A percentile compares a stretch with the other conserved stretches of the same genome.
phyloP scores from a whole-genome alignment of 2,888 invertebrate genomes.

The Blera fallax region DNA sequence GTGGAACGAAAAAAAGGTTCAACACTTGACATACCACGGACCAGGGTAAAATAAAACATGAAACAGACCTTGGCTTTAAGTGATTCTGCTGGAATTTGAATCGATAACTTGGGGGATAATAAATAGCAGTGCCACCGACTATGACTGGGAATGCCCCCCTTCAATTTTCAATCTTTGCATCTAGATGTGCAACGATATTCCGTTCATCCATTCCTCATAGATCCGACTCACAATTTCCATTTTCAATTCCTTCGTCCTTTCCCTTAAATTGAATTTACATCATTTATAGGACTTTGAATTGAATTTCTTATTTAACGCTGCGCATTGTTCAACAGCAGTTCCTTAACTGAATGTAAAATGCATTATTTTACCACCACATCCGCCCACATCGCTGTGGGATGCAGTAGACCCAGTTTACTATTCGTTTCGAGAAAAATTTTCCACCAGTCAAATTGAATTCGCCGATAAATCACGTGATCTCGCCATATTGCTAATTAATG shows the following conservation, averaged over 20 bases:
- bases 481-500: constrained; percentile 56
- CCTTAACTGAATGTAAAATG: constrained; percentile 17
- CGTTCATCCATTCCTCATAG: too few species aligned
- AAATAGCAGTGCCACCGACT: too few species aligned
- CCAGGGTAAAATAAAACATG: too few species aligned
- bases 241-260: not conserved
- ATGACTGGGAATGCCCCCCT: too few species aligned
- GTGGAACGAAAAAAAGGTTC: too few species aligned
- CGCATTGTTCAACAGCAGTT: not conserved
- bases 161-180: too few species aligned
- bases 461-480: constrained; percentile 41
- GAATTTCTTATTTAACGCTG: not conserved
- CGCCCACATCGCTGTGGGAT: not conserved
- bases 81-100: too few species aligned
- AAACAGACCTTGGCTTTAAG: too few species aligned
- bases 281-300: not conserved
- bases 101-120: too few species aligned
- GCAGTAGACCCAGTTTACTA: not conserved
- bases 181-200: too few species aligned
- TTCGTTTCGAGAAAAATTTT: not conserved
- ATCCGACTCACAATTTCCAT: too few species aligned
- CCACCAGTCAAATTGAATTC: constrained; percentile 45
- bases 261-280: not conserved
- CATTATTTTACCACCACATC: not conserved
- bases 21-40: too few species aligned